Evolutionary conservation across 1,140 invertebrate genomes (phyloP).

Genomic region (Neuroterus valhalla): DNA sequence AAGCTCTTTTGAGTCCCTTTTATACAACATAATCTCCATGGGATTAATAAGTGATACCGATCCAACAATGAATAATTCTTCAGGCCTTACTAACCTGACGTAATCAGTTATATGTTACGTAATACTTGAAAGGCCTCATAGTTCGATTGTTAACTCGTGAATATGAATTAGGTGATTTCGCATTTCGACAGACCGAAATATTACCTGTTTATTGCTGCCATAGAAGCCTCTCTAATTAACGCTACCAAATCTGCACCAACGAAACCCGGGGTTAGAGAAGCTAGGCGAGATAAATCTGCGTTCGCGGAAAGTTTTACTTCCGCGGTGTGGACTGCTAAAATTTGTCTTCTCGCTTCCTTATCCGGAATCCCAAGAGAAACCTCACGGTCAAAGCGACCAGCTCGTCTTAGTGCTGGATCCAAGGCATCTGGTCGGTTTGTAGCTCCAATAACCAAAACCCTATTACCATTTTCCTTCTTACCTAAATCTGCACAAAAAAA

Average conservation of each 20-base stretch:
- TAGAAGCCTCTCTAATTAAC: conserved; percentile 89
- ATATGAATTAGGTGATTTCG: no score
- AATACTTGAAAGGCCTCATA: no score
- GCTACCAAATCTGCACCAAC: conserved; percentile 96
- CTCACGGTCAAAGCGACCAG: conserved; percentile 95
- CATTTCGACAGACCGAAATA: background rate
- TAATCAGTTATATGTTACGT: no score
- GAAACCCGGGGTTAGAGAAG: conserved; percentile 94
- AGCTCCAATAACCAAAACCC: conserved; percentile 93
- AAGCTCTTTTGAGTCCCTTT: no score
- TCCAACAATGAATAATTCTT: no score
- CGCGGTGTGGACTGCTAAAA: conserved; percentile 82
- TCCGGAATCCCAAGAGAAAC: conserved; percentile 95
- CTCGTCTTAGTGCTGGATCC: conserved; percentile 93
- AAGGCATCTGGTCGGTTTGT: conserved; percentile 95
- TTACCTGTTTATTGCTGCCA: conserved; percentile 86
- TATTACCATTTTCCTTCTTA: conserved; percentile 78
- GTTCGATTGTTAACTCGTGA: no score
- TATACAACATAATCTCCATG: no score
- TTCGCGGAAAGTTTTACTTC: conserved; percentile 81
- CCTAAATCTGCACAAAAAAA: conserved; percentile 74
- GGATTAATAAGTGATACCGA: no score
- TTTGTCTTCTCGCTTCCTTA: conserved; percentile 84
- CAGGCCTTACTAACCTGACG: no score
- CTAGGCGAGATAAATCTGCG: conserved; percentile 84